Percentiles rank a stretch among this genome's conserved stretches.
These are phyloP conservation scores for Ochropleura leucogaster DNA, from an alignment of 2,888 invertebrate genomes.

Conservation along the genomic window DNA sequence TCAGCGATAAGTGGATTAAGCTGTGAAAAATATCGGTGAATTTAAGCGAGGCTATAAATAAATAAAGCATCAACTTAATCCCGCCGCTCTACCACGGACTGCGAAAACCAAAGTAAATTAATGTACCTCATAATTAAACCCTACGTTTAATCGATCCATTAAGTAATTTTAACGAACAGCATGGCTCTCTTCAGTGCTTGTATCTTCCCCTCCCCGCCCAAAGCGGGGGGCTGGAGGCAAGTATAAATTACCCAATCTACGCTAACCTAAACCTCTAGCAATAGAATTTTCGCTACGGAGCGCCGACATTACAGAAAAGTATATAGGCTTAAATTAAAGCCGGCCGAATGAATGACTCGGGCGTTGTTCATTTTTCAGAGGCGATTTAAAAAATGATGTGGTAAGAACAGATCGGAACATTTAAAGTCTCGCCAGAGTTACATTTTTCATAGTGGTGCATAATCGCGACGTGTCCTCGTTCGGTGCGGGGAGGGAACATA, in stretches of 20 bases:
- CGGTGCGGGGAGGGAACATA: slow-evolving; percentile 76
- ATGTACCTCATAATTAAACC: slow-evolving; percentile 81
- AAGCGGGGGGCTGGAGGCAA: slow-evolving; percentile 81
- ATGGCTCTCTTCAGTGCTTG: slow-evolving; percentile 81
- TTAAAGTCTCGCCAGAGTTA: slow-evolving; percentile 71
- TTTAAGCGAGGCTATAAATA: slow-evolving; percentile 65
- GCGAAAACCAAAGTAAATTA: slow-evolving; percentile 72
- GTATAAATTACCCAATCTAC: slow-evolving; percentile 90
- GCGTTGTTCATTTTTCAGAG: slow-evolving; percentile 66
- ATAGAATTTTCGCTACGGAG: slow-evolving; percentile 86
- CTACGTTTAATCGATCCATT: slow-evolving; percentile 85
- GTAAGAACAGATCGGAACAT: slow-evolving; percentile 61
- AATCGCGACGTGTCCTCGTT: slow-evolving; percentile 80
- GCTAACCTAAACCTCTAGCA: slow-evolving; percentile 87
- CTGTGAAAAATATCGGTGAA: slow-evolving; percentile 59
- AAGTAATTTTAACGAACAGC: slow-evolving; percentile 87
- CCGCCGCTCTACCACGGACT: slow-evolving; percentile 58
- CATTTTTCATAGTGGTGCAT: slow-evolving; percentile 85
- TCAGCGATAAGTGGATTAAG: slow-evolving; percentile 62
- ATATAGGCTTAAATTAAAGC: slow-evolving; percentile 85
- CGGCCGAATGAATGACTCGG: slow-evolving; percentile 78
- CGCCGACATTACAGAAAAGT: slow-evolving; percentile 85
- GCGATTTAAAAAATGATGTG: slow-evolving; percentile 56
- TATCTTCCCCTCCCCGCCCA: slow-evolving; percentile 75
- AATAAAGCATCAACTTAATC: slow-evolving; percentile 66